Base-by-base conservation (phyloP, 2,797 vertebrate species). In the Emydoidea blandingii region DNA sequence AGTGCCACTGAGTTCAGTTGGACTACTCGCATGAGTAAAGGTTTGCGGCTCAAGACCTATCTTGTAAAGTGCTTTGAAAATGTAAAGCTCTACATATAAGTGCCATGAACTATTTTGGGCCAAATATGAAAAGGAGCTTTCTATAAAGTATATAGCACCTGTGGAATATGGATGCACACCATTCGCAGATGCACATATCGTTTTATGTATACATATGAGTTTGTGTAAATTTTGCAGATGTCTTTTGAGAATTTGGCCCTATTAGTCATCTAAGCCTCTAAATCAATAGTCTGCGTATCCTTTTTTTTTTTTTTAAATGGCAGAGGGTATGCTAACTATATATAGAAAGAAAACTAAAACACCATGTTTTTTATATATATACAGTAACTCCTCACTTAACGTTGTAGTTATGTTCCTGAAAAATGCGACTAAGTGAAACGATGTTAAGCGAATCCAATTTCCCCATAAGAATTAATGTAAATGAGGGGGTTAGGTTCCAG, bases 241-340 rank as follows among this genome's bases (percentile, higher is more conserved):
- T 84, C 89, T 93, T 65, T 68, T 37, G n/a, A 21, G 65, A 68
- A 37, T 37, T 68, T 37, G 65, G 14, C 59, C 15, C 59, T 94
- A 93, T 91, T 96, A 93, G 93, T 95, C 81, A 52, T 86, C 87
- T 72, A 79, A 94, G 85, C n/a, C 62, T 72, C 81, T n/a, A 68
- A 50, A 65, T 34, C 59, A 65, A 34, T 68, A 21, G n/a, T 11
- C 91, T 87, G 52, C 84, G 65, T 81, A 53, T 79, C 83, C 5
- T 31, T 91, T 87, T 68, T 79, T 81, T 93, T 93, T n/a, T n/a
- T n/a, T n/a, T n/a, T n/a, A 82, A 5, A 1, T 84, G 65, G 11
- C 7, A 82, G 34, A 37, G 8, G 18, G 14, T 68, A 21, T 19
- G 16, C 27, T 59, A 29, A 29, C 56, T 27, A 29, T 29, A 31